phyloP scores from a whole-genome alignment of 2,113 vertebrate species.

The Morone chrysops region DNA sequence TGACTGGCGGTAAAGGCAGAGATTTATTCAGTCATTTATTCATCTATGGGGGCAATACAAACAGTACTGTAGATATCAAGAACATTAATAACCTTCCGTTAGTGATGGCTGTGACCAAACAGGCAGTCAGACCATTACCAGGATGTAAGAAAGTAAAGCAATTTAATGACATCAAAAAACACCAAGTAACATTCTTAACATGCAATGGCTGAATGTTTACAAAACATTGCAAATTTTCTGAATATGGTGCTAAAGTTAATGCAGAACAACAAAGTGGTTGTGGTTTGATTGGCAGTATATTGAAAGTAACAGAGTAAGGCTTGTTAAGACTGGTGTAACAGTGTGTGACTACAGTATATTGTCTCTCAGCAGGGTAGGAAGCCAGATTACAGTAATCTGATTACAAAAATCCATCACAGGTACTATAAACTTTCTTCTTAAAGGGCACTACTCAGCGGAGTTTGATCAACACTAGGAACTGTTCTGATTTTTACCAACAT shows the following conservation, averaged over 20 bases:
- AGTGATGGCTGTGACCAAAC: conserved; percentile 10
- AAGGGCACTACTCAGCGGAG: not conserved
- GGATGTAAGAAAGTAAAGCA: conserved; percentile 80
- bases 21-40: conserved; percentile 13
- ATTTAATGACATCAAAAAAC: conserved; percentile 83
- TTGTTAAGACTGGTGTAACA: conserved; percentile 46
- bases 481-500: not conserved
- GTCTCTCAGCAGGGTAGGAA: conserved; percentile 16
- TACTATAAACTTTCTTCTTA: not conserved
- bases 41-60: not conserved
- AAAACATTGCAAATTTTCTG: conserved; percentile 55
- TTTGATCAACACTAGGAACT: no score
- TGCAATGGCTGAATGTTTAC: conserved; percentile 78
- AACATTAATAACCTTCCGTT: conserved; percentile 4
- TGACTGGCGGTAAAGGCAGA: conserved; percentile 23
- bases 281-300: conserved; percentile 27
- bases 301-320: conserved; percentile 45
- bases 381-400: conserved; percentile 38
- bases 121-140: conserved; percentile 45
- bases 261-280: conserved; percentile 26
- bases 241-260: conserved; percentile 49
- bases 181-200: conserved; percentile 79
- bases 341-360: conserved; percentile 17
- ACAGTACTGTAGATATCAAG: not conserved
- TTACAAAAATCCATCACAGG: conserved; percentile 46